These are phyloP conservation scores for Urocynchramus pylzowi DNA, from an alignment of 2,113 vertebrate species.

Conservation along the genomic window DNA sequence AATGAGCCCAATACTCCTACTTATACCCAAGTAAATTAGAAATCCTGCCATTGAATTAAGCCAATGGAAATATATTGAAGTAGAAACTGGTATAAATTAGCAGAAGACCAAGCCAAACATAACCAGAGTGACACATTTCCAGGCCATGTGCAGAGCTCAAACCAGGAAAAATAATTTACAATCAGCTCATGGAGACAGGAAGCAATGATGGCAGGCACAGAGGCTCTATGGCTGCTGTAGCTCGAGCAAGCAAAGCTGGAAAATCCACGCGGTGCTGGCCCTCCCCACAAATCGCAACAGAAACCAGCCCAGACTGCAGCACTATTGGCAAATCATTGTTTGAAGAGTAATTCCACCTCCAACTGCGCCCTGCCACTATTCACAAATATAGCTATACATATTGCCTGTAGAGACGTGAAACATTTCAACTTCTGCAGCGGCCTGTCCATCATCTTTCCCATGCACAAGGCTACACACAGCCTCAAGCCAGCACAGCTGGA, in stretches of 20 bases:
- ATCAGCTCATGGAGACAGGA: constrained; percentile 34
- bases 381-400: neutral
- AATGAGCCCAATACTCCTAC: neutral
- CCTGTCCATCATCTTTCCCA: constrained; percentile 27
- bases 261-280: neutral
- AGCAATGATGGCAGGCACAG: constrained; percentile 12
- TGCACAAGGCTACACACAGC: constrained; percentile 23
- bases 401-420: neutral
- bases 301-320: neutral
- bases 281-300: neutral
- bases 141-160: constrained; percentile 12
- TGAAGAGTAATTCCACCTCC: neutral
- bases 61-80: constrained; percentile 16
- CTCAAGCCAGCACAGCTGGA: constrained; percentile 60
- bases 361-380: neutral
- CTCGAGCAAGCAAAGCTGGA: neutral
- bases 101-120: constrained; percentile 5
- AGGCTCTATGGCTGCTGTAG: neutral
- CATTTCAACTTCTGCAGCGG: neutral
- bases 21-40: neutral
- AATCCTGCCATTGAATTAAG: constrained; percentile 21
- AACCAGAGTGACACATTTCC: constrained; percentile 5
- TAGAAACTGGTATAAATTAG: constrained; percentile 27
- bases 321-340: neutral
- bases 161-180: constrained; percentile 37